phyloP scores from a whole-genome alignment of 2,797 vertebrate species.

The Sciurus vulgaris region DNA sequence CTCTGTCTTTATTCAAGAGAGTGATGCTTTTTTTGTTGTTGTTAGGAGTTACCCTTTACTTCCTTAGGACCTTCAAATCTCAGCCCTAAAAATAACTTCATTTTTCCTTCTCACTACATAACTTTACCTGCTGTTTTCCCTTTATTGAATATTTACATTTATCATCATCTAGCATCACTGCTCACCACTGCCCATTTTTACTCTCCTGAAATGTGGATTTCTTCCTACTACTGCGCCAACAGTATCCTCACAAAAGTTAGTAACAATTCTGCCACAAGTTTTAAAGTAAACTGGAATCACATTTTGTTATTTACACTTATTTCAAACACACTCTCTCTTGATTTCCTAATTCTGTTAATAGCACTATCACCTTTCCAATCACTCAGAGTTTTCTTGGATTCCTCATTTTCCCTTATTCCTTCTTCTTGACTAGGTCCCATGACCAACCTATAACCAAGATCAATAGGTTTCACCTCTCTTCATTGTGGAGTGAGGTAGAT shows the following conservation, averaged over 20 bases:
- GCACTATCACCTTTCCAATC: neutral
- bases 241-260: neutral
- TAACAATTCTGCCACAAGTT: neutral
- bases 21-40: neutral
- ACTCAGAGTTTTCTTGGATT: neutral
- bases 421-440: neutral
- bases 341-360: conserved; percentile 2
- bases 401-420: neutral
- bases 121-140: neutral
- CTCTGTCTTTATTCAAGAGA: conserved; percentile 14
- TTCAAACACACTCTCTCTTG: neutral
- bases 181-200: neutral
- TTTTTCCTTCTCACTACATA: neutral
- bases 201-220: neutral
- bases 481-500: neutral
- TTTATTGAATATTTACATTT: neutral
- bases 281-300: neutral
- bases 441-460: neutral
- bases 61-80: neutral
- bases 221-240: neutral
- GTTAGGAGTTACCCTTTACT: neutral
- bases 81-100: neutral
- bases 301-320: neutral
- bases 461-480: neutral
- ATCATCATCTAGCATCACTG: neutral